Percentiles rank a stretch among this genome's conserved stretches.
Conservation (phyloP, 2,113 vertebrate species). For the Collichthys lucidus region DNA sequence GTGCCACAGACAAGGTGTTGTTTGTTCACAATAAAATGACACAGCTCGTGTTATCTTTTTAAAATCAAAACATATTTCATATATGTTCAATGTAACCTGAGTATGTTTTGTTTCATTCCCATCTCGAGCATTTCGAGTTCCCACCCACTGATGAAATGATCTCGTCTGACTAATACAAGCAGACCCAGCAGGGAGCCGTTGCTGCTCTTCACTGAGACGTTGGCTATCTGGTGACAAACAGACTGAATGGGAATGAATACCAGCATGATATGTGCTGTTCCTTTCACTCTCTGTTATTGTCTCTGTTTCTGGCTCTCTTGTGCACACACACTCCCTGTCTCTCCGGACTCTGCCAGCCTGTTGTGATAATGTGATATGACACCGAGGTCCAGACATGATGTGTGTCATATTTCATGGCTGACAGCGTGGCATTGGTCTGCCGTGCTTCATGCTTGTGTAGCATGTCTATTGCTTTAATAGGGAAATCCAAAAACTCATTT, state of each 20-base stretch:
- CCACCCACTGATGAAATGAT: slow-evolving; percentile 37
- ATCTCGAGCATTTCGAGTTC: slow-evolving; percentile 17
- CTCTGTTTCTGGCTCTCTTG: slow-evolving; percentile 37
- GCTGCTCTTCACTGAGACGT: slow-evolving; percentile 39
- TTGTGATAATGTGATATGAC: slow-evolving; percentile 74
- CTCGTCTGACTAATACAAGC: slow-evolving; percentile 40
- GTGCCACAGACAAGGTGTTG: background rate
- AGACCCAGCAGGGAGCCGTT: slow-evolving; percentile 34
- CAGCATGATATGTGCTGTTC: slow-evolving; percentile 69
- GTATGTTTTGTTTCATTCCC: background rate
- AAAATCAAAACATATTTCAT: background rate
- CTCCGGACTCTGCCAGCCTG: slow-evolving; percentile 56
- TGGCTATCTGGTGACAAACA: slow-evolving; percentile 55
- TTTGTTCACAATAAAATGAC: too few species aligned
- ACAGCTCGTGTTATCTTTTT: background rate
- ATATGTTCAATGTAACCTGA: background rate
- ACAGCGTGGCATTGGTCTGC: slow-evolving; percentile 64
- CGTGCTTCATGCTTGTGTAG: slow-evolving; percentile 43
- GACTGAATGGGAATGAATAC: slow-evolving; percentile 64
- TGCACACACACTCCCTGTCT: slow-evolving; percentile 30
- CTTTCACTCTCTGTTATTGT: slow-evolving; percentile 69
- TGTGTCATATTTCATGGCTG: slow-evolving; percentile 75
- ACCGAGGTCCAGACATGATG: slow-evolving; percentile 65
- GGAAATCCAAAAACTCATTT: slow-evolving; percentile 11
- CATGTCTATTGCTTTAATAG: slow-evolving; percentile 46